Base-by-base conservation (phyloP, 2,888 invertebrate genomes). In the Lycia hirtaria region DNA sequence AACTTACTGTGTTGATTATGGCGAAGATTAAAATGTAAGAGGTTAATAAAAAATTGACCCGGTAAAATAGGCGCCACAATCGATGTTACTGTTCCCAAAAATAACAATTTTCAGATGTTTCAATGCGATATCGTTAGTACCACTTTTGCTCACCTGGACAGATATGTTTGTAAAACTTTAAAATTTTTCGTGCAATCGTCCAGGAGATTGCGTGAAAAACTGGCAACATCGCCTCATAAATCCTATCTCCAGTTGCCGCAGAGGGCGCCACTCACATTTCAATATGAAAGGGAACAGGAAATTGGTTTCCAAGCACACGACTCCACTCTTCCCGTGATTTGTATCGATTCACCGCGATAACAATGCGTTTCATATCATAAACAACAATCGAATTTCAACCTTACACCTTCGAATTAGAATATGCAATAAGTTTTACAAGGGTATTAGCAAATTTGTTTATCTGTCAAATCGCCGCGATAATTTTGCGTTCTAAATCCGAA, bases 221-320 rank as follows among this genome's bases (percentile, higher is more conserved):
- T 35, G 56, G 48, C 47, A 56, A 56, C 20, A 58, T 38, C 50
- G 64, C 51, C 45, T 65, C 69, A 73, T 76, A 75, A 80, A 80
- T 75, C 67, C 59, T 65, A 60, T 63, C 68, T 68, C 67, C 64
- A 48, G 71, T 75, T 73, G 72, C 78, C 72, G 67, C 69, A 76
- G 80, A 80, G 78, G 75, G 81, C 73, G 73, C 81, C 81, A 87
- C 87, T 88, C 80, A 85, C 81, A 88, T 87, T 90, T 84, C 88
- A 88, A 90, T 89, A 85, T 86, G 80, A 87, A 89, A 87, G 82
- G 63, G 83, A 78, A 82, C 83, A 77, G 90, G 91, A 91, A 90
- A 91, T 91, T 91, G 89, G 86, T 88, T 88, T 80, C 83, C 78
- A 85, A 88, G 87, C 85, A 80, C 81, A 80, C 77, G 76, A 76